Evolutionary conservation across 64 coral and sea anemone species (phyloP), one percentile per base, ranked within the genome.

Genomic region (Montipora sp.): DNA sequence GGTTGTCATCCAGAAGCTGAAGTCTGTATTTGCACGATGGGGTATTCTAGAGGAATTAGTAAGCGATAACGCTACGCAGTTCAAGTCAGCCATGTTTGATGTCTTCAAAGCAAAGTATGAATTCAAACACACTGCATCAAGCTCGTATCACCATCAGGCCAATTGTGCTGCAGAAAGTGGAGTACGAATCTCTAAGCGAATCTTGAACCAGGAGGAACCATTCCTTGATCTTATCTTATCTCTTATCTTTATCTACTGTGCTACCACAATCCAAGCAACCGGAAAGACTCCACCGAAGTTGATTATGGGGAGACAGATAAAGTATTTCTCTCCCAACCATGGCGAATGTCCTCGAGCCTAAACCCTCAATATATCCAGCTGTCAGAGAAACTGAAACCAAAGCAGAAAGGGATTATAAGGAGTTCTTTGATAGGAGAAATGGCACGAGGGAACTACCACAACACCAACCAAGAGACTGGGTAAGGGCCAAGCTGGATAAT

Each of bases 221-320:
- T 83, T 83, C 63, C 53, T 83, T 63, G 36, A 19, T 10, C 65
- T 84, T 27, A 84, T 84, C 55, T 36, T 57, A 2, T 61, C 61
- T 22, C 55, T 24, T 24, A 24, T 24, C 23, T 24, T 24, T 24
- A 24, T 24, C 23, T 24, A 24, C 23, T 24, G 18, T 65, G 53
- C 81, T 66, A 84, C 81, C 3, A 73, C 73, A 43, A 77, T 61
- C 15, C 44, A 48, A 89, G 87, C 87, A 3, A 89, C 87, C 13
- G 24, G 75, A 22, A 73, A 60, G 75, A 77, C 66, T 8, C 87
- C 71, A 11, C 5, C 45, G 2, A 23, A 89, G 71, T 51, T 89
- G 47, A 89, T 89, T 15, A 89, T 89, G 87, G 87, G 87, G 27
- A 75, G 87, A 75, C 71, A 77, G 57, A 89, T 89, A 57, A 24